phyloP scores from a whole-genome alignment of 2,113 vertebrate species.

The Neolamprologus ventralis region DNA sequence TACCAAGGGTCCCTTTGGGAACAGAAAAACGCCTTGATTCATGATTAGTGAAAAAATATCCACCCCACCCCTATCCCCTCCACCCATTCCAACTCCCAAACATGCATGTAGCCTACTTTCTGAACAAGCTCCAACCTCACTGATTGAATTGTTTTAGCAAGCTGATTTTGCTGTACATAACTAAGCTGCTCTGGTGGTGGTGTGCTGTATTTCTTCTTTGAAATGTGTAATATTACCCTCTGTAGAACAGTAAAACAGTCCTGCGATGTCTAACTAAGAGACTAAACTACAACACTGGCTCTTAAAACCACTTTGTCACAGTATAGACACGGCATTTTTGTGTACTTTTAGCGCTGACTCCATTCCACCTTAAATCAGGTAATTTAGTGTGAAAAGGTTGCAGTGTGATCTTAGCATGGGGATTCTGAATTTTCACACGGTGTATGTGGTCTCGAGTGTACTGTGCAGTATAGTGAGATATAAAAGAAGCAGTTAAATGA shows the following conservation, averaged over 20 bases:
- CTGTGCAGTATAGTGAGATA: not conserved
- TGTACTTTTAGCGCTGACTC: not conserved
- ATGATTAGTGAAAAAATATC: conserved; percentile 15
- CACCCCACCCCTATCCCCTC: not conserved
- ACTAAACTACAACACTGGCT: not conserved
- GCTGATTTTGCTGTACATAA: not conserved
- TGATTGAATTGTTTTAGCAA: not conserved
- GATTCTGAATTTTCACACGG: not conserved
- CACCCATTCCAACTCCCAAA: not conserved
- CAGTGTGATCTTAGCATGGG: not conserved
- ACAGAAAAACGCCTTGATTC: conserved; percentile 18
- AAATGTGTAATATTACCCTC: not conserved
- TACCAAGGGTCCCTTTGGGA: conserved; percentile 3
- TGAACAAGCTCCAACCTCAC: not conserved
- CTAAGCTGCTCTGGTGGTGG: not conserved
- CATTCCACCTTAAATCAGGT: conserved; percentile 6
- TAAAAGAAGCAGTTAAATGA: not conserved
- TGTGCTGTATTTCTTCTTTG: not conserved
- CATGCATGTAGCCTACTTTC: not conserved
- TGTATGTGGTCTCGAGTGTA: not conserved
- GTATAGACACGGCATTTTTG: not conserved
- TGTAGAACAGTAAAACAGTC: not conserved
- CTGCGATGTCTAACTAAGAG: not conserved
- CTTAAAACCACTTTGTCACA: conserved; percentile 22
- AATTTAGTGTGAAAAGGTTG: conserved; percentile 34